These are phyloP conservation scores for Boloria selene DNA, from an alignment of 2,888 invertebrate genomes.

Conservation along the genomic window DNA sequence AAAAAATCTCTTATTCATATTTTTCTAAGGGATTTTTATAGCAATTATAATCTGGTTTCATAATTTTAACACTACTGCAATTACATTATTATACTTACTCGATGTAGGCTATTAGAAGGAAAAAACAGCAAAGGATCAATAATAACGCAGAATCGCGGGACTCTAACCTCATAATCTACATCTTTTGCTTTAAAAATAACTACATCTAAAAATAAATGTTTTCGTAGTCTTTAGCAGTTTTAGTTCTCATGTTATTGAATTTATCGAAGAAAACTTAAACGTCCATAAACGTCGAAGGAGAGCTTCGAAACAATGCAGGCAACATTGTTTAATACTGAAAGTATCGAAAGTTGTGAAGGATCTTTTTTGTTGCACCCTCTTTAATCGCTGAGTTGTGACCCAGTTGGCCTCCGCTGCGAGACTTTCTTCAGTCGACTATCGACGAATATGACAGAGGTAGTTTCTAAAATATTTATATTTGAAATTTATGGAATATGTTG, in stretches of 20 bases:
- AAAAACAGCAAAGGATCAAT: no score
- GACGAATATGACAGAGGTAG: conserved; percentile 2
- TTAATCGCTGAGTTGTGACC: conserved; percentile 18
- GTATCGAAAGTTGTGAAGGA: conserved; percentile 12
- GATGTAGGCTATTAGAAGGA: no score
- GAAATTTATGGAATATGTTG: neutral
- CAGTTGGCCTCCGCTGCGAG: conserved; percentile 3
- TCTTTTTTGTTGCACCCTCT: conserved; percentile 14
- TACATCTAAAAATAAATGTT: no score
- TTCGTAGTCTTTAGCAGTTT: no score
- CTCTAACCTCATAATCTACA: no score
- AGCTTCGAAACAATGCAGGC: conserved; percentile 6
- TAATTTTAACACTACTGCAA: no score
- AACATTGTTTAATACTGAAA: conserved; percentile 11
- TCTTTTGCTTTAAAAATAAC: no score
- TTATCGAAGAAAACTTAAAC: conserved; percentile 17
- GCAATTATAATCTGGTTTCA: no score
- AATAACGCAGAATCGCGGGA: no score
- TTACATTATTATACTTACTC: no score
- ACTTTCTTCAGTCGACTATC: neutral
- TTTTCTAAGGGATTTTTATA: no score
- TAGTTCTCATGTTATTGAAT: conserved; percentile 1
- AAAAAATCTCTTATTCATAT: no score
- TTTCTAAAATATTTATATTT: conserved; percentile 6
- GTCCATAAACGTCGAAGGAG: neutral